Conservation (phyloP, 1,140 invertebrate genomes). For the Drosophila lini region DNA sequence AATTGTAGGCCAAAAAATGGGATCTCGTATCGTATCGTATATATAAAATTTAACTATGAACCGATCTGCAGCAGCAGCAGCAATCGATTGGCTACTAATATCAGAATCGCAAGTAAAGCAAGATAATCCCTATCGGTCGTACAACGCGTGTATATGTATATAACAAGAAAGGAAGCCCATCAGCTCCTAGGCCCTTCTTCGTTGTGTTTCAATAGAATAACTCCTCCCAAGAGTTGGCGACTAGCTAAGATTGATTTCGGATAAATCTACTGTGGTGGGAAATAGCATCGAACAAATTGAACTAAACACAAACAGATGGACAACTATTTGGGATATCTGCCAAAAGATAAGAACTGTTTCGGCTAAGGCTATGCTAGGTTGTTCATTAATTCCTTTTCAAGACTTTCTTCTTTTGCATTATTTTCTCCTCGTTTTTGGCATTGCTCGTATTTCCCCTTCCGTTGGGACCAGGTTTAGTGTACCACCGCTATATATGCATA, state of each 20-base stretch:
- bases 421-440: constrained; percentile 49
- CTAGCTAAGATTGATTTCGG: constrained; percentile 26
- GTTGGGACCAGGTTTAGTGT: constrained; percentile 64
- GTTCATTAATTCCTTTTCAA: constrained; percentile 15
- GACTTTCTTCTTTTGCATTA: background rate
- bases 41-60: constrained; percentile 67
- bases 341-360: constrained; percentile 33
- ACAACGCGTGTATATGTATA: constrained; percentile 21
- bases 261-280: constrained; percentile 19
- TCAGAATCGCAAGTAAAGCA: constrained; percentile 43
- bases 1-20: constrained; percentile 42
- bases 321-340: constrained; percentile 2
- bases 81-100: constrained; percentile 52
- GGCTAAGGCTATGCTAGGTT: constrained; percentile 37
- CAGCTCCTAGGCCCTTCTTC: constrained; percentile 16
- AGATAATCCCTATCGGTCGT: constrained; percentile 29
- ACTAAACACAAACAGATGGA: constrained; percentile 40
- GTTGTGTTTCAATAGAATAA: constrained; percentile 35
- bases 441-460: constrained; percentile 53
- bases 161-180: constrained; percentile 57
- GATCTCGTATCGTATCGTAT: constrained; percentile 14
- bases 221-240: constrained; percentile 16
- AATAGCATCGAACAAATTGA: constrained; percentile 57
- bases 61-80: constrained; percentile 53
- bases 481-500: constrained; percentile 34